Evolutionary conservation across 2,113 vertebrate genomes (phyloP).

Genomic region (Eretmochelys imbricata): DNA sequence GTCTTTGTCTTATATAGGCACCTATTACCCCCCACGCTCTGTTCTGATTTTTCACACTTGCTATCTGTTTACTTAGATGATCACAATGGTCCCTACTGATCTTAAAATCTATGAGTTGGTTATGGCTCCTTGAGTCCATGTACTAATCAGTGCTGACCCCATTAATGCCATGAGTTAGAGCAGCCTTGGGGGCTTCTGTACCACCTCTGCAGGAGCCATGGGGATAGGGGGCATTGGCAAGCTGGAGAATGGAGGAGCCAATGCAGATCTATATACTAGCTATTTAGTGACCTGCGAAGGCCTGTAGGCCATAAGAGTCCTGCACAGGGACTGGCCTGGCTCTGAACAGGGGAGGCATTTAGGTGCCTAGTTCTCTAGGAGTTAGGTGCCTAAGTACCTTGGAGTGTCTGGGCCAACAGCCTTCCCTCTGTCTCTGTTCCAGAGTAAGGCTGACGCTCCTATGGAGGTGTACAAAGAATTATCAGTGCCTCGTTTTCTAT

Average conservation of each 20-base stretch:
- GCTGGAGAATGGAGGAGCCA: background rate
- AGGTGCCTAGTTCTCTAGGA: background rate
- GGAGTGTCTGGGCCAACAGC: background rate
- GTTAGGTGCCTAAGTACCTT: background rate
- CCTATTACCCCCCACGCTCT: too few relatives aligned
- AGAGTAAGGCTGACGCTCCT: background rate
- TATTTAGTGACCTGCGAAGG: background rate
- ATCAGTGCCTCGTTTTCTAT: background rate
- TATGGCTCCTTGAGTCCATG: background rate
- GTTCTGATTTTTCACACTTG: too few relatives aligned
- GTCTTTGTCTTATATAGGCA: too few relatives aligned
- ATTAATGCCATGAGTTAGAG: background rate
- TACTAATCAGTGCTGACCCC: background rate
- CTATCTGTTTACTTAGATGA: background rate
- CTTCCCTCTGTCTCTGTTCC: background rate
- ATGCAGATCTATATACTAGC: background rate
- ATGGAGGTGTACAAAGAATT: background rate
- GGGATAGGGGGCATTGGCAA: background rate
- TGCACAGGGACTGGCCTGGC: background rate
- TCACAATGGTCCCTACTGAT: background rate
- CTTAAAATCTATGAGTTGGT: background rate
- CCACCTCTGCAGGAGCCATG: background rate
- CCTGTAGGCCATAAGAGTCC: background rate
- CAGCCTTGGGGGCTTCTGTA: background rate
- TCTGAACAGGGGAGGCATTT: background rate